Conservation (phyloP, 2,888 invertebrate genomes). For the Tubulanus polymorphus region DNA sequence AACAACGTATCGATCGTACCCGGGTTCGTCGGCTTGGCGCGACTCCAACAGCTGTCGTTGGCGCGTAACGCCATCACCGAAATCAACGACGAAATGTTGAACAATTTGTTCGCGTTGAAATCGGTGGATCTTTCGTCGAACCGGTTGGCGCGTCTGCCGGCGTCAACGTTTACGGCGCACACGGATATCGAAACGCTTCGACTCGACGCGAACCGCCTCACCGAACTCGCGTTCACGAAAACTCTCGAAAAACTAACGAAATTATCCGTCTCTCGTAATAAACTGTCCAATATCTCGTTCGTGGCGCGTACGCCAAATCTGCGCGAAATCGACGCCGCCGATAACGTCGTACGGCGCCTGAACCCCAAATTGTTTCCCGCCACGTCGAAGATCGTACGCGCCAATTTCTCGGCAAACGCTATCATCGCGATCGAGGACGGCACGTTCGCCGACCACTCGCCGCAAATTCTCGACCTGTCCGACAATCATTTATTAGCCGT, state of each 20-base stretch:
- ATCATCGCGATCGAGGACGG: constrained; percentile 28
- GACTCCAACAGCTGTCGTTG: neutral
- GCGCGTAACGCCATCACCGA: neutral
- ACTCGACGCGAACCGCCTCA: constrained; percentile 6
- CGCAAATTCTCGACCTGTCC: constrained; percentile 36
- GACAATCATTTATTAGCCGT: constrained; percentile 31
- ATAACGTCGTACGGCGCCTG: constrained; percentile 30
- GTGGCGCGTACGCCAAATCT: constrained; percentile 25
- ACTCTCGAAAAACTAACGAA: constrained; percentile 18
- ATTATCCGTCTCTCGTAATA: constrained; percentile 25
- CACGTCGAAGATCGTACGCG: constrained; percentile 25
- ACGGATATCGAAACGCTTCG: constrained; percentile 13
- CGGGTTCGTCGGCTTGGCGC: constrained; percentile 15
- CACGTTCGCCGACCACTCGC: constrained; percentile 34
- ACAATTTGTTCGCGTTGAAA: neutral
- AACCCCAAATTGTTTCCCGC: constrained; percentile 30
- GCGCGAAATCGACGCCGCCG: constrained; percentile 23
- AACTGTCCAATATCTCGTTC: constrained; percentile 18
- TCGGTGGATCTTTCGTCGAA: neutral
- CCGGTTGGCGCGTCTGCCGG: neutral
- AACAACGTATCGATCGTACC: constrained; percentile 20
- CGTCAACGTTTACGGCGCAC: neutral
- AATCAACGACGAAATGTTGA: neutral
- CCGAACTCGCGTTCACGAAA: constrained; percentile 3
- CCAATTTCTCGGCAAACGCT: constrained; percentile 36